Conservation (phyloP, 2,113 vertebrate genomes). For the Bostrychus sinensis region DNA sequence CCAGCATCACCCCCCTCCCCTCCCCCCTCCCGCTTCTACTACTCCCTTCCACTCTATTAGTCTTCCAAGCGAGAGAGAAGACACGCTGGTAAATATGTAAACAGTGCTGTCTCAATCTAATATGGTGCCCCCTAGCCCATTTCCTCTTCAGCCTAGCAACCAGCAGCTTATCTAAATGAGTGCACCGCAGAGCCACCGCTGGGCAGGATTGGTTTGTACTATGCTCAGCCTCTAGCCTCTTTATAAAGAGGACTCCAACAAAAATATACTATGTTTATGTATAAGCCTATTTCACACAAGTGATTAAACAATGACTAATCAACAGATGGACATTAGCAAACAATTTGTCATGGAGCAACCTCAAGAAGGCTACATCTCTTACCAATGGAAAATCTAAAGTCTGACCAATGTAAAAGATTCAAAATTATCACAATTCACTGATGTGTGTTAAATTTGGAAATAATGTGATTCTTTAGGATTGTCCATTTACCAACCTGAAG, state of each 20-base stretch:
- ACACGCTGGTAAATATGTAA: slow-evolving; percentile 24
- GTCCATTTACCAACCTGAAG: no score
- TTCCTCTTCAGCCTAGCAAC: slow-evolving; percentile 11
- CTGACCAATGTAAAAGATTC: no score
- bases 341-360: no score
- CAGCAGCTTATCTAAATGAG: slow-evolving; percentile 12
- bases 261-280: neutral
- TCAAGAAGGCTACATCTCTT: no score
- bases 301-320: neutral
- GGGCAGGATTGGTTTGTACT: slow-evolving; percentile 7
- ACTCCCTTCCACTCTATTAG: slow-evolving; percentile 14
- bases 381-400: no score
- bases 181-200: neutral
- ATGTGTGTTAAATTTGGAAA: no score
- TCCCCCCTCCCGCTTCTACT: slow-evolving; percentile 3
- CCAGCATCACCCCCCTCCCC: neutral
- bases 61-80: slow-evolving; percentile 20
- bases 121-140: slow-evolving; percentile 2
- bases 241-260: neutral
- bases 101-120: slow-evolving; percentile 5
- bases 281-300: neutral
- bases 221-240: neutral
- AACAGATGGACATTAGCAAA: neutral
- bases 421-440: no score
- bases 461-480: no score